Base-by-base conservation (phyloP, 1,140 invertebrate species). In the Sitodiplosis mosellana region DNA sequence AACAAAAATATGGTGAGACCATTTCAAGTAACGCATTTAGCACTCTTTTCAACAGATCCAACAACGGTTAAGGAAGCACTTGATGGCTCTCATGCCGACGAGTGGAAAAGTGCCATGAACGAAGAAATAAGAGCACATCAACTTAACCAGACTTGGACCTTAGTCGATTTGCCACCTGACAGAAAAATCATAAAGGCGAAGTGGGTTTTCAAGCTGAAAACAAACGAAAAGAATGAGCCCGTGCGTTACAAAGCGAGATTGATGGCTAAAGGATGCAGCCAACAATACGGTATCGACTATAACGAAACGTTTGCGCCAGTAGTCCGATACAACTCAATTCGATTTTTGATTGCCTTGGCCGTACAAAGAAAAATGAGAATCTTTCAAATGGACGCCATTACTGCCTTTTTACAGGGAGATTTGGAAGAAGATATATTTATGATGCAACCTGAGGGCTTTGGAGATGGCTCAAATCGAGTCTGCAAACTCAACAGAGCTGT, bases 251-350 rank as follows among this genome's bases (percentile, higher is more conserved):
- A 52, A 27, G 42, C 46, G 15, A 17, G 46, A 5, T n/a, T 52
- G 5, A 48, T 52, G 2, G 53, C 51, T 19, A 33, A 49, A 41
- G 53, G 53, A 11, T 53, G 51, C 36, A 41, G 34, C 2, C 50
- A 56, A 46, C 43, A 47, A 47, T 2, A 14, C 8, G 64, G 53
- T 1, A 48, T 69, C 18, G 66, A 69, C 48, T 69, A 65, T 53
- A 8, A 55, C 20, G 64, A 69, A 53, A 70, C 57, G 21, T 69
- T 63, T 53, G 57, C 59, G 42, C 60, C 65, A 21, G 65, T 70
- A 10, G 54, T 54, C 0, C 51, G 56, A 41, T 60, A 54, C 48
- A 58, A 57, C 22, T 55, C 66, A 17, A 54, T 72, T 42, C 53
- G 70, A 53, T 48, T 60, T 34, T n/a, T 70, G 15, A 47, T 71